Conservation (phyloP, 1,140 invertebrate genomes). For the Trissolcus basalis region DNA sequence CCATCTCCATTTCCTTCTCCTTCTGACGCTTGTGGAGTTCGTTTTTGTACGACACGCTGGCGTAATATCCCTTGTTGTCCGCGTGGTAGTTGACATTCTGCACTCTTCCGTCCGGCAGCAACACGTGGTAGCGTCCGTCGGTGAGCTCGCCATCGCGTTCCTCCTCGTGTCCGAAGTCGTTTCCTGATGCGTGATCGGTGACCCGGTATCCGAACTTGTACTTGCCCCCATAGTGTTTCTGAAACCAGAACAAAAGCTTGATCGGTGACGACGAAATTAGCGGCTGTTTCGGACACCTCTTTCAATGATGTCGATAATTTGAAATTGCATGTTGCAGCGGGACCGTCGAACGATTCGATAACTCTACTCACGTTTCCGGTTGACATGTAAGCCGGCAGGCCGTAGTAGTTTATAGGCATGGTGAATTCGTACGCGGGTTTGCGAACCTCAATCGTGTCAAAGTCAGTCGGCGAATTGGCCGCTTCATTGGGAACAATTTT, state of each 20-base stretch:
- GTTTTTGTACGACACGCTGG: conserved; percentile 82
- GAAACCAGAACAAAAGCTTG: conserved; percentile 55
- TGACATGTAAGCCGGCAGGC: neutral
- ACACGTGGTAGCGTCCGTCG: conserved; percentile 84
- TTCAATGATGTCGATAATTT: neutral
- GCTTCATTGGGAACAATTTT: conserved; percentile 27
- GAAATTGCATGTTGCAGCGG: neutral
- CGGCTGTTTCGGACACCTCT: neutral
- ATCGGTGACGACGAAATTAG: too few species aligned
- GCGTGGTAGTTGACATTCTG: conserved; percentile 87
- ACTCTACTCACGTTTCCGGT: conserved; percentile 19
- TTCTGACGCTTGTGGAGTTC: conserved; percentile 2
- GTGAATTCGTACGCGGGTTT: conserved; percentile 1
- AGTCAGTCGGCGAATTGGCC: conserved; percentile 6
- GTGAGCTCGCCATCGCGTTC: conserved; percentile 79
- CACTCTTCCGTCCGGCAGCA: conserved; percentile 85
- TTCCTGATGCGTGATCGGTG: conserved; percentile 81
- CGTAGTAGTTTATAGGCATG: neutral
- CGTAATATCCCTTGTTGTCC: conserved; percentile 85
- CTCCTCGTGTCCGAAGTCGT: conserved; percentile 85
- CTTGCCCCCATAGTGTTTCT: conserved; percentile 82
- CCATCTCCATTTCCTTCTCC: too few species aligned
- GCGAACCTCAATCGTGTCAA: conserved; percentile 14
- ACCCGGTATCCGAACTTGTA: conserved; percentile 87
- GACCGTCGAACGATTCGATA: neutral